Evolutionary conservation across 1,140 invertebrate species (phyloP).

Genomic region (Drosophila seguyi): DNA sequence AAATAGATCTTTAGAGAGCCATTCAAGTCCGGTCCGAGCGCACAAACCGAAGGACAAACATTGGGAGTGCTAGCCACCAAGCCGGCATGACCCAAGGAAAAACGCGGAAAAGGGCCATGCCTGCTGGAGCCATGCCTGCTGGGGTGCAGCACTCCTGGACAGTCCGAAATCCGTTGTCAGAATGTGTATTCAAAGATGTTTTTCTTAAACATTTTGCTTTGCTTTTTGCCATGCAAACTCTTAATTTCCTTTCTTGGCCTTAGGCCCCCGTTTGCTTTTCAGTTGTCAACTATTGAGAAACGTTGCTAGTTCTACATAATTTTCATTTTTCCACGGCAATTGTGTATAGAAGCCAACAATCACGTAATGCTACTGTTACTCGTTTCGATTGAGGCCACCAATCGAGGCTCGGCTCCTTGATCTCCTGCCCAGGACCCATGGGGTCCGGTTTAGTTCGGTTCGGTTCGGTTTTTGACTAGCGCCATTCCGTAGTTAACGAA

Average conservation of each 20-base stretch:
- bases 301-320: conserved; percentile 85
- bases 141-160: conserved; percentile 7
- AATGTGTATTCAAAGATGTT: conserved; percentile 31
- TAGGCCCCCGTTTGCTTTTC: conserved; percentile 44
- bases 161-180: conserved; percentile 22
- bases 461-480: conserved; percentile 38
- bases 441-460: conserved; percentile 8
- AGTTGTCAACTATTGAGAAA: conserved; percentile 57
- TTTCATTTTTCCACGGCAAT: conserved; percentile 25
- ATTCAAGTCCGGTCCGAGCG: conserved; percentile 30
- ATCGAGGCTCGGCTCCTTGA: conserved; percentile 6
- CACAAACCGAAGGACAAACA: conserved; percentile 2
- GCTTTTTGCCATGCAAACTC: conserved; percentile 42
- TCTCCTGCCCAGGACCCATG: conserved; percentile 9
- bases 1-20: conserved; percentile 36
- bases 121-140: too few relatives aligned
- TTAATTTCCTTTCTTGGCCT: conserved; percentile 33
- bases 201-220: conserved; percentile 15
- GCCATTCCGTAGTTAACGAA: conserved; percentile 26
- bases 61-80: background rate
- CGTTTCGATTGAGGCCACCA: conserved; percentile 51
- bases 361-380: conserved; percentile 69
- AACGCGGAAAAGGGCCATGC: too few relatives aligned
- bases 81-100: too few relatives aligned
- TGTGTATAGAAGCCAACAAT: conserved; percentile 35